Conservation (phyloP, 2,797 vertebrate species). For the Aplochiton taeniatus region DNA sequence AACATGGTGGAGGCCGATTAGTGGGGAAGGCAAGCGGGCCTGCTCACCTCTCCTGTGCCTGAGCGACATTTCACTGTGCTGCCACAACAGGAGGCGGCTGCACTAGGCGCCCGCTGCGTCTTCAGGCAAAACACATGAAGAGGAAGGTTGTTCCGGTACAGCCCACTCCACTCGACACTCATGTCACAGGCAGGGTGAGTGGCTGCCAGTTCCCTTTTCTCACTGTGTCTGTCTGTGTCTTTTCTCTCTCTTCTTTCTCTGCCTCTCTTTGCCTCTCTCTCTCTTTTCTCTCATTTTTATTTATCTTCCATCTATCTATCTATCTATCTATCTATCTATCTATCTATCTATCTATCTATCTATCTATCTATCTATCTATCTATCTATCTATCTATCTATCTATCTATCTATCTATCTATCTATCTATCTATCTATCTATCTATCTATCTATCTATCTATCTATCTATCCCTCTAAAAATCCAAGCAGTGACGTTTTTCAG, state of each 20-base stretch:
- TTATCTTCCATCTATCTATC: slow-evolving; percentile 10
- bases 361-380: slow-evolving; percentile 1
- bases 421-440: background rate
- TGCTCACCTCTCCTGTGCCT: slow-evolving; percentile 53
- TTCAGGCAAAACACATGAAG: slow-evolving; percentile 36
- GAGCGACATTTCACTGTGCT: slow-evolving; percentile 51
- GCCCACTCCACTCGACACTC: slow-evolving; percentile 13
- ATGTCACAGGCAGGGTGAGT: slow-evolving; percentile 28
- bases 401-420: background rate
- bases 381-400: background rate
- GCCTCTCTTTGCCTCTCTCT: slow-evolving; percentile 13
- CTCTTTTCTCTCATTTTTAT: too few species aligned
- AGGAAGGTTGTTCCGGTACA: slow-evolving; percentile 36
- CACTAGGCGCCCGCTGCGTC: background rate
- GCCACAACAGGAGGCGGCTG: slow-evolving; percentile 13
- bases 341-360: slow-evolving; percentile 16
- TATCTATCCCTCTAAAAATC: background rate
- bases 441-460: background rate
- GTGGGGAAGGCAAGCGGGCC: slow-evolving; percentile 55
- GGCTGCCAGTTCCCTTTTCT: slow-evolving; percentile 5
- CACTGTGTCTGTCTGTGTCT: background rate
- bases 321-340: slow-evolving; percentile 7
- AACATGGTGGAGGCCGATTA: slow-evolving; percentile 79
- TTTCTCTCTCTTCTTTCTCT: slow-evolving; percentile 18
- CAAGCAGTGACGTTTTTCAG: slow-evolving; percentile 12